phyloP scores from a whole-genome alignment of 2,113 vertebrate genomes.

The Stegastes partitus region DNA sequence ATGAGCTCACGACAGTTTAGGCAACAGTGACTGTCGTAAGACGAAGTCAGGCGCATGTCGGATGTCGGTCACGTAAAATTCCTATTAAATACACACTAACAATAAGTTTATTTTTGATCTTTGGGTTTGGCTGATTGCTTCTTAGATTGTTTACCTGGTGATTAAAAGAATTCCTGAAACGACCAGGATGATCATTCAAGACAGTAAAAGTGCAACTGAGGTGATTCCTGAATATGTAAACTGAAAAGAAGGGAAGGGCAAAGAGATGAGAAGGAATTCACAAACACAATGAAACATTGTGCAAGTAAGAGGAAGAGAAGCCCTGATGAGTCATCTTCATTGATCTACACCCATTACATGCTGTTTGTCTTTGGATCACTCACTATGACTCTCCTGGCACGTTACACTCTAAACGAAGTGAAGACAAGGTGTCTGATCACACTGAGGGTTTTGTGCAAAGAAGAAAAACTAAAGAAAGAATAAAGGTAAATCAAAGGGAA shows the following conservation, averaged over 20 bases:
- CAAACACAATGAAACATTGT: constrained; percentile 21
- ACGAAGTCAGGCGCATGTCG: background rate
- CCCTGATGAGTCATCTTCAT: constrained; percentile 27
- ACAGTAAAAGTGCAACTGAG: background rate
- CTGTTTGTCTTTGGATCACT: background rate
- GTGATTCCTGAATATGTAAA: background rate
- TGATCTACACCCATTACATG: background rate
- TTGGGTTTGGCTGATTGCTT: background rate
- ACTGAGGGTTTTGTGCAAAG: no score
- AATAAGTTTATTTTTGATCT: background rate
- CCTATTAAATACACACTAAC: background rate
- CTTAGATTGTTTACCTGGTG: background rate
- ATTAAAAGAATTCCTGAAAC: background rate
- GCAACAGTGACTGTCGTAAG: background rate
- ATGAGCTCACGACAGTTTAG: background rate
- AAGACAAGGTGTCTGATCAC: no score
- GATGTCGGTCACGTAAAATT: background rate
- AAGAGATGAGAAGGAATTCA: background rate
- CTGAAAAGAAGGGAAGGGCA: background rate
- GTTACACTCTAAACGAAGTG: no score
- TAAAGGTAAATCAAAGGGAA: background rate
- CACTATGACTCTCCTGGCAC: background rate
- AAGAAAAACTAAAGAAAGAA: background rate
- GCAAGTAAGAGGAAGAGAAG: constrained; percentile 22
- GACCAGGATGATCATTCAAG: background rate